Conservation (phyloP, 2,113 vertebrate genomes). For the Suricata suricatta region DNA sequence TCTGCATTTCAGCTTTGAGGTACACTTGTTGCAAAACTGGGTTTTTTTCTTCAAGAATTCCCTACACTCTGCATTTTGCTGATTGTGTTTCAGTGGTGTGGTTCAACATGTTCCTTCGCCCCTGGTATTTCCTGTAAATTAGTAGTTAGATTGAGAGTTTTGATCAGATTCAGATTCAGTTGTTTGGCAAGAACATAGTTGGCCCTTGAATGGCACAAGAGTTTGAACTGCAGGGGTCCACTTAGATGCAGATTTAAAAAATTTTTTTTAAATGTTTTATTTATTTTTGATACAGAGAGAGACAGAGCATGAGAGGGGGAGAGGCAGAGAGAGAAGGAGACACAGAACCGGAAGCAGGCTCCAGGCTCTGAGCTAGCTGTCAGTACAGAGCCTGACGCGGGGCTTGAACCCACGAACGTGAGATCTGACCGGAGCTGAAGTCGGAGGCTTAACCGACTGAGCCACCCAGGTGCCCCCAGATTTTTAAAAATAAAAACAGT, state of each 20-base stretch:
- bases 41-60: constrained; percentile 19
- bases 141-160: neutral
- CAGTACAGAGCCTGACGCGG: too few relatives aligned
- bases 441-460: too few relatives aligned
- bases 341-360: too few relatives aligned
- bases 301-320: too few relatives aligned
- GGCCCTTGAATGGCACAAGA: neutral
- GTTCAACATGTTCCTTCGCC: neutral
- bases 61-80: neutral
- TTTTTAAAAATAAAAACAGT: neutral
- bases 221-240: neutral
- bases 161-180: neutral
- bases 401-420: too few relatives aligned
- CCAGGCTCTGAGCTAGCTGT: too few relatives aligned
- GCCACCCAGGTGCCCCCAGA: too few relatives aligned
- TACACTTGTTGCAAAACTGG: neutral
- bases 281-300: too few relatives aligned
- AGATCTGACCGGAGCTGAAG: too few relatives aligned
- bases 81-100: neutral
- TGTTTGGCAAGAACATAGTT: neutral
- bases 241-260: neutral
- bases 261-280: too few relatives aligned
- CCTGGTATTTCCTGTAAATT: constrained; percentile 31
- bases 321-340: too few relatives aligned
- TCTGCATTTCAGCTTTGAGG: neutral